A percentile compares a stretch with the other conserved stretches of the same genome.
Evolutionary conservation across 2,113 vertebrate species (phyloP).

Genomic region (Sinocyclocheilus grahami): DNA sequence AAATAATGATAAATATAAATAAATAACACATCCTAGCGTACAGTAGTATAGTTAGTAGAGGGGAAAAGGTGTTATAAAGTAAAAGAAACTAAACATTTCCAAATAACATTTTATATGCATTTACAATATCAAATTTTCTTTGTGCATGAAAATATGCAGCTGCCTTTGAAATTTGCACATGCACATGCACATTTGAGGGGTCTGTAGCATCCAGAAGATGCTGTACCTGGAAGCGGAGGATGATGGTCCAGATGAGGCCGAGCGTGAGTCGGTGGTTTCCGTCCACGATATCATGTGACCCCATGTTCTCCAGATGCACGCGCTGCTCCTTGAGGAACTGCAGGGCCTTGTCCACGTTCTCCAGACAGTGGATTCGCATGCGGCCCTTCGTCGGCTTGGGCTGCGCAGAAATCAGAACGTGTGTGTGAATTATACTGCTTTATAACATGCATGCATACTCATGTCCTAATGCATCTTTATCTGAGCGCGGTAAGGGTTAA

Average conservation of each 20-base stretch:
- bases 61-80: background rate
- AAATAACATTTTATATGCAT: background rate
- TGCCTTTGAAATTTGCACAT: no score
- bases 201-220: background rate
- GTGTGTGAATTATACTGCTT: background rate
- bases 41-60: background rate
- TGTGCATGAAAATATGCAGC: no score
- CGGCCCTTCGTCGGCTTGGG: constrained; percentile 95
- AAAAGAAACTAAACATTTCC: background rate
- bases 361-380: constrained; percentile 97
- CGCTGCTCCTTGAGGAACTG: constrained; percentile 97
- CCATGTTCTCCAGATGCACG: constrained; percentile 98
- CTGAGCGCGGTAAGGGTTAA: background rate
- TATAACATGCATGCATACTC: background rate
- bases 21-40: background rate
- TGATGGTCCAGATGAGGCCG: constrained; percentile 98
- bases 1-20: no score
- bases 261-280: constrained; percentile 94
- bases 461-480: background rate
- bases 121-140: background rate
- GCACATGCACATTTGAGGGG: background rate
- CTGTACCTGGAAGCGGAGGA: constrained; percentile 92
- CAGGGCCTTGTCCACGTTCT: constrained; percentile 96
- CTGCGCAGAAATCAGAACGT: constrained; percentile 63
- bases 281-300: constrained; percentile 95